These are phyloP conservation scores for Wasmannia auropunctata DNA, from an alignment of 1,140 invertebrate genomes.

Conservation along the genomic window DNA sequence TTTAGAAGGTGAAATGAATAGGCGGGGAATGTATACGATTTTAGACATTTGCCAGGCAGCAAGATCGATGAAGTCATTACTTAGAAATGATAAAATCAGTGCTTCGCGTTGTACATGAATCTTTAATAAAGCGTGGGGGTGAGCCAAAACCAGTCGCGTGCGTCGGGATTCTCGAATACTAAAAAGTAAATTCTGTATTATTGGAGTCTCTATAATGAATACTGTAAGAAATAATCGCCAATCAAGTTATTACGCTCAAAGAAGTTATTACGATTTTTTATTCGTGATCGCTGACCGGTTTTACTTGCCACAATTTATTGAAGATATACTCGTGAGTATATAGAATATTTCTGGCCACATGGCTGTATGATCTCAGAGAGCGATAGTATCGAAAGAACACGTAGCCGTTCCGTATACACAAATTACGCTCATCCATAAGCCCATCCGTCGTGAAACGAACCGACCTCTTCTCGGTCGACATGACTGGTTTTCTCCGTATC, in stretches of 20 bases:
- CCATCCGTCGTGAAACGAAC: constrained; percentile 25
- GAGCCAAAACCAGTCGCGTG: not conserved
- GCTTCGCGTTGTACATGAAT: not conserved
- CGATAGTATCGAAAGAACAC: constrained; percentile 23
- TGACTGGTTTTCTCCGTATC: constrained; percentile 15
- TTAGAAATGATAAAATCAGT: not conserved
- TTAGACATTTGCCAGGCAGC: constrained; percentile 15
- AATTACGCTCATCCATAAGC: constrained; percentile 50
- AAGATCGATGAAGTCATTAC: constrained; percentile 50
- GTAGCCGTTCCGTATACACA: constrained; percentile 17
- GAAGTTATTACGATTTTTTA: not conserved
- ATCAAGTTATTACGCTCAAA: not conserved
- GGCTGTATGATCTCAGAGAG: not conserved
- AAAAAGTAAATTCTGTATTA: not conserved
- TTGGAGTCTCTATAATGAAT: not conserved
- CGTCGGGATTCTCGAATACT: not conserved
- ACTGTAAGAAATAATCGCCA: not conserved
- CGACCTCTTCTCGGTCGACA: constrained; percentile 14
- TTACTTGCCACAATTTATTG: not conserved
- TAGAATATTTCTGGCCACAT: not conserved
- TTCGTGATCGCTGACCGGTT: not conserved
- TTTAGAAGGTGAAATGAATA: constrained; percentile 20
- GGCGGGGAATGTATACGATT: not conserved
- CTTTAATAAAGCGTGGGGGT: not conserved
- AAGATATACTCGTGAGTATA: not conserved